These are phyloP conservation scores for Rhogogaster chlorosoma DNA, from an alignment of 2,888 invertebrate genomes.

Conservation along the genomic window DNA sequence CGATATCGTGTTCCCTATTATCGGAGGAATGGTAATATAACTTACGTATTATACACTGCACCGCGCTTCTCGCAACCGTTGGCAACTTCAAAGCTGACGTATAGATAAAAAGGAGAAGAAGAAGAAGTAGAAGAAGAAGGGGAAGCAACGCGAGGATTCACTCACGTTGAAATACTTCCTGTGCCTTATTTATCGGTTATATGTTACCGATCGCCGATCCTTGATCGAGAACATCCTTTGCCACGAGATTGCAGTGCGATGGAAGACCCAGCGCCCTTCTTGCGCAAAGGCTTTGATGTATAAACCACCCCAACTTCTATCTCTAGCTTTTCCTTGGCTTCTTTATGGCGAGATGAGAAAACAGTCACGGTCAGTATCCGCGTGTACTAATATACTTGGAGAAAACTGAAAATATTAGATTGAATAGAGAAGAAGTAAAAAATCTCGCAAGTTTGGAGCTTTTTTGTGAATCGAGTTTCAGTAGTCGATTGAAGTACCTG, in stretches of 20 bases:
- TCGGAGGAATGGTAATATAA: constrained; percentile 35
- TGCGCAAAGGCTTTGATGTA: constrained; percentile 20
- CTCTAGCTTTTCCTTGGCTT: not conserved
- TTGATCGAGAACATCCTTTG: constrained; percentile 29
- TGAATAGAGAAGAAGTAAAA: not conserved
- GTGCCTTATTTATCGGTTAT: constrained; percentile 33
- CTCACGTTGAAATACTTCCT: constrained; percentile 17
- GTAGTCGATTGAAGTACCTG: not conserved
- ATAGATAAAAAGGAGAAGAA: not conserved
- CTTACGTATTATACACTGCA: constrained; percentile 21
- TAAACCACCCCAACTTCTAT: not conserved
- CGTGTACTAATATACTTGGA: not conserved
- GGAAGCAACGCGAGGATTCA: not conserved
- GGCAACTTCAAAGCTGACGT: constrained; percentile 42
- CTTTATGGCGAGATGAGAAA: not conserved
- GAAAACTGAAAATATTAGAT: not conserved
- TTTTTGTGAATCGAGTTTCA: not conserved
- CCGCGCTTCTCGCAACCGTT: not conserved
- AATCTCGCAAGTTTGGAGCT: not conserved
- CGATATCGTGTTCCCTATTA: constrained; percentile 28
- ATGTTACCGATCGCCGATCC: constrained; percentile 22
- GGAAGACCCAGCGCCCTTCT: not conserved
- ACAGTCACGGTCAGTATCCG: constrained; percentile 23
- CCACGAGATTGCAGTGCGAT: not conserved
- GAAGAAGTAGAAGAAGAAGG: not conserved